Conservation (phyloP, 2,888 invertebrate genomes). For the Heliconius cydno region DNA sequence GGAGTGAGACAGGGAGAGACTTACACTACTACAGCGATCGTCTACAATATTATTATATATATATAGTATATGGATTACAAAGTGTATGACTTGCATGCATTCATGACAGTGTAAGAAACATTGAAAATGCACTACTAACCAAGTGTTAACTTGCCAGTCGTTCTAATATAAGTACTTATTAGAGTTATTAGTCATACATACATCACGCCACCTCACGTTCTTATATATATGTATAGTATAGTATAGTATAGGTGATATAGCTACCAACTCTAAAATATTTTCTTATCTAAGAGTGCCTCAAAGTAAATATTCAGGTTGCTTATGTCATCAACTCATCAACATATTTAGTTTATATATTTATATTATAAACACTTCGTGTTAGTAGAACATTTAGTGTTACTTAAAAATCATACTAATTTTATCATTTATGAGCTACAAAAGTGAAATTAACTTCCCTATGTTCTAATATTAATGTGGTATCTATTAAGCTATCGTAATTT, state of each 20-base stretch:
- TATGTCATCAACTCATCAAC: no score
- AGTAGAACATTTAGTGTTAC: no score
- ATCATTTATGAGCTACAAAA: no score
- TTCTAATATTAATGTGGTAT: no score
- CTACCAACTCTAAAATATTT: not conserved
- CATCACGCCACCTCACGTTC: conserved; percentile 53
- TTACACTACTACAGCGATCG: no score
- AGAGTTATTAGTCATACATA: conserved; percentile 51
- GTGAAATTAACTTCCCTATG: no score
- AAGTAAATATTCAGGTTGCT: not conserved
- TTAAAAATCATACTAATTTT: no score
- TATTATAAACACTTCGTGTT: not conserved
- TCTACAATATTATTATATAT: no score
- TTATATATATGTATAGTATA: conserved; percentile 25
- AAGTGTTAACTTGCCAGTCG: conserved; percentile 44
- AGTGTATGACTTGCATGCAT: not conserved
- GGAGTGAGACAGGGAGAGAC: no score
- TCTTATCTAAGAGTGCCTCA: not conserved
- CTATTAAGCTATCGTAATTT: no score
- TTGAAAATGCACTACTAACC: conserved; percentile 36
- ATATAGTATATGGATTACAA: not conserved
- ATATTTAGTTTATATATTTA: not conserved
- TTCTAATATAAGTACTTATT: conserved; percentile 37
- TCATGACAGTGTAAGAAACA: conserved; percentile 4
- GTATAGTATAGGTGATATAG: not conserved